These are phyloP conservation scores for Hirtodrosophila confusa DNA, from an alignment of 2,888 invertebrate species.

Conservation along the genomic window DNA sequence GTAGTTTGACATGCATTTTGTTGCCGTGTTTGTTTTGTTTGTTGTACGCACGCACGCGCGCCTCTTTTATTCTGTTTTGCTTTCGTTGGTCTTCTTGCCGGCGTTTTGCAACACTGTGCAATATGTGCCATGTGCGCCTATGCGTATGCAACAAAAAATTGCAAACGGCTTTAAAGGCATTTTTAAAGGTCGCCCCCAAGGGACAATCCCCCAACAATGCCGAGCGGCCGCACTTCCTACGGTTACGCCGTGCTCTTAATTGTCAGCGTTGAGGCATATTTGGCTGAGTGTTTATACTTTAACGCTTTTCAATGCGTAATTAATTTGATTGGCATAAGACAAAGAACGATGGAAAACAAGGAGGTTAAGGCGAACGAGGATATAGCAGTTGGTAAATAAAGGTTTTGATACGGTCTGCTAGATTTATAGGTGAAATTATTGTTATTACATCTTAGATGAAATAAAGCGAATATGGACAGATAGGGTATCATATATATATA, in stretches of 20 bases:
- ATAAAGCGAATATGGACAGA: too few relatives aligned
- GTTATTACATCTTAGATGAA: too few relatives aligned
- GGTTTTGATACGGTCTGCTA: too few relatives aligned
- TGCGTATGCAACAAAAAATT: constrained; percentile 33
- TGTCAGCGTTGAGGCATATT: constrained; percentile 46
- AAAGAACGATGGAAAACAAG: background rate
- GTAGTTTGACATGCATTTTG: constrained; percentile 44
- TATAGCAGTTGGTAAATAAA: too few relatives aligned
- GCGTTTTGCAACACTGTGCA: constrained; percentile 57
- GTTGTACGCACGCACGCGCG: constrained; percentile 37
- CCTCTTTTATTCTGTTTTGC: constrained; percentile 40
- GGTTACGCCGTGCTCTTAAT: constrained; percentile 39
- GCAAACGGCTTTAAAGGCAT: constrained; percentile 20
- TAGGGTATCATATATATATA: too few relatives aligned
- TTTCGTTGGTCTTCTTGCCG: constrained; percentile 1
- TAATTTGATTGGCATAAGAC: constrained; percentile 48
- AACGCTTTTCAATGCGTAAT: constrained; percentile 47
- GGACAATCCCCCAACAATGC: background rate
- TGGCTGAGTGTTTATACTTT: constrained; percentile 48
- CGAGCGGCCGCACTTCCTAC: constrained; percentile 6
- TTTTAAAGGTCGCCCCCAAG: constrained; percentile 23
- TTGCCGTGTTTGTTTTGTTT: constrained; percentile 44
- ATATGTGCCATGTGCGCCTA: constrained; percentile 60
- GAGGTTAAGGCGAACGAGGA: too few relatives aligned
- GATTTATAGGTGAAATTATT: too few relatives aligned